Conservation (phyloP, 2,113 vertebrate species). For the Chascanopsetta lugubris region DNA sequence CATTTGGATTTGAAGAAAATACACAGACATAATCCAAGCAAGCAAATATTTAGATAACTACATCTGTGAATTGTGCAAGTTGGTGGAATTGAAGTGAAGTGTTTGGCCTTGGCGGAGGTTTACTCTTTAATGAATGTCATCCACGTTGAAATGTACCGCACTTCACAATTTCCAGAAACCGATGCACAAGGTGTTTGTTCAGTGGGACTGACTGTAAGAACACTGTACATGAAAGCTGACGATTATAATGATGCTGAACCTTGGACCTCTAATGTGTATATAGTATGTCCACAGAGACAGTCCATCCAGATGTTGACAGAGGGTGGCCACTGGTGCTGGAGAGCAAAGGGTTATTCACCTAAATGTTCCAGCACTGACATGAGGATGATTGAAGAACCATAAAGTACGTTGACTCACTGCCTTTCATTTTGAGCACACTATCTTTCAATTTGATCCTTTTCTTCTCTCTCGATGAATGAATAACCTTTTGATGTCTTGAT, state of each 20-base stretch:
- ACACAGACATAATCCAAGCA: too few species aligned
- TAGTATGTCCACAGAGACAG: neutral
- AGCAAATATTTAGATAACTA: too few species aligned
- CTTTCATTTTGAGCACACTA: neutral
- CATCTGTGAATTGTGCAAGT: too few species aligned
- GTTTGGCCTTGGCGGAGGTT: neutral
- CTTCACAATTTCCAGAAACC: too few species aligned
- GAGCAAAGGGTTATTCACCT: too few species aligned
- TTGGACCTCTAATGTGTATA: neutral
- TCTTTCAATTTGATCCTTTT: neutral
- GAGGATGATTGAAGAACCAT: slow-evolving; percentile 9
- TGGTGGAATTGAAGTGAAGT: too few species aligned
- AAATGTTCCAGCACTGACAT: neutral
- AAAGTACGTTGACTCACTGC: neutral
- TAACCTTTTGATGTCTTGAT: slow-evolving; percentile 13
- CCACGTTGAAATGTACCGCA: too few species aligned
- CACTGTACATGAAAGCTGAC: neutral
- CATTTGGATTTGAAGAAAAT: too few species aligned
- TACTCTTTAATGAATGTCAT: too few species aligned
- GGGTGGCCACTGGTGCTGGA: neutral
- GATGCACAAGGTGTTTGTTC: neutral
- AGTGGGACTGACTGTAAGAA: neutral
- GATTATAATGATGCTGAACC: neutral
- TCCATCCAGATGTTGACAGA: slow-evolving; percentile 22
- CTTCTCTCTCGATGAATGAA: slow-evolving; percentile 24